Percentiles rank a stretch among this genome's conserved stretches.
phyloP scores from a whole-genome alignment of 2,888 invertebrate species.

The Petrolisthes manimaculis region DNA sequence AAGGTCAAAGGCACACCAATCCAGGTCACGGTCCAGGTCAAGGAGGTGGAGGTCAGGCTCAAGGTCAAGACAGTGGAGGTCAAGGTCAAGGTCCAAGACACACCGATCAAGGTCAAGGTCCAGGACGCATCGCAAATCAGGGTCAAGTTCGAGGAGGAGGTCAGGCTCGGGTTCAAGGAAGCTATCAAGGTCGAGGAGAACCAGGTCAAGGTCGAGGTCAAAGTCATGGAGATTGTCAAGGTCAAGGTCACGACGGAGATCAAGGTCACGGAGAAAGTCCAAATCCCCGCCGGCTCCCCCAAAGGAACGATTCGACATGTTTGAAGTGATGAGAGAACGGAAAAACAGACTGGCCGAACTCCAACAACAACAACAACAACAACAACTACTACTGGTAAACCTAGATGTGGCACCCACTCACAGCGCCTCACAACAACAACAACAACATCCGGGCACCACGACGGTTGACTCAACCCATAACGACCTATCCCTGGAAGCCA shows the following conservation, averaged over 20 bases:
- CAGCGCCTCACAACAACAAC: too few species aligned
- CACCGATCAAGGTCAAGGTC: background rate
- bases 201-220: conserved; percentile 16
- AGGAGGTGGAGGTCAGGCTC: conserved; percentile 11
- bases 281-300: background rate
- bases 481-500: conserved; percentile 18
- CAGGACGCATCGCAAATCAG: conserved; percentile 3
- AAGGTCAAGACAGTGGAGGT: conserved; percentile 3
- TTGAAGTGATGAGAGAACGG: conserved; percentile 7
- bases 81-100: conserved; percentile 19
- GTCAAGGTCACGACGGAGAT: background rate
- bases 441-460: too few species aligned
- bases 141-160: conserved; percentile 18
- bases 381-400: background rate
- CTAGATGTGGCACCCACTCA: too few species aligned
- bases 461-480: too few species aligned
- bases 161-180: background rate
- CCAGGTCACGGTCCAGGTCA: conserved; percentile 12
- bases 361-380: conserved; percentile 4
- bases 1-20: conserved; percentile 16
- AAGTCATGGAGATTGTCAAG: conserved; percentile 8
- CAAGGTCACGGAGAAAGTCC: conserved; percentile 31
- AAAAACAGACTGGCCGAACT: conserved; percentile 7
- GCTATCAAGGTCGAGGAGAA: conserved; percentile 13
- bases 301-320: conserved; percentile 31